Percentiles rank a stretch among this genome's conserved stretches.
These are phyloP conservation scores for Latrodectus hesperus DNA, from an alignment of 2,888 invertebrate genomes.

Conservation along the genomic window DNA sequence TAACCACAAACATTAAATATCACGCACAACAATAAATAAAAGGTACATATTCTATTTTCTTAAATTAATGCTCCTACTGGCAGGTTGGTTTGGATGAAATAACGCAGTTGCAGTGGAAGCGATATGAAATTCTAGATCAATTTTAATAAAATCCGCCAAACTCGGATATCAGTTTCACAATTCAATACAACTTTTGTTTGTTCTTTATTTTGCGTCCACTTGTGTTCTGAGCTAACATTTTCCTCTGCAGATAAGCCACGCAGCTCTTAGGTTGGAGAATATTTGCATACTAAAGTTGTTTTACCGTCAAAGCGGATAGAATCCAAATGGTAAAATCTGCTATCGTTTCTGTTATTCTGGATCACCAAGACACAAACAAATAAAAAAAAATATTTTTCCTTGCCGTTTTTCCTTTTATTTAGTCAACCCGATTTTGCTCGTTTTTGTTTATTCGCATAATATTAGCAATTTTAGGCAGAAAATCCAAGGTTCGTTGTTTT, in stretches of 20 bases:
- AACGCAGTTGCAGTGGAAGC: too few relatives aligned
- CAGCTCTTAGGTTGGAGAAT: not conserved
- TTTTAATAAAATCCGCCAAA: too few relatives aligned
- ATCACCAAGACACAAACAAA: not conserved
- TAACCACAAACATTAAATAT: too few relatives aligned
- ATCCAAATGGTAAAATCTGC: slow-evolving; percentile 25
- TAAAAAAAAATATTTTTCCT: not conserved
- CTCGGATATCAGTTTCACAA: too few relatives aligned
- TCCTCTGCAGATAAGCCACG: not conserved
- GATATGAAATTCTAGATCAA: too few relatives aligned
- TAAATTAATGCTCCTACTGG: too few relatives aligned
- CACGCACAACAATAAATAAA: too few relatives aligned
- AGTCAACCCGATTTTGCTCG: not conserved
- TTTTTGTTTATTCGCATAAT: slow-evolving; percentile 1
- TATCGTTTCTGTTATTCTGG: not conserved
- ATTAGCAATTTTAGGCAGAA: not conserved
- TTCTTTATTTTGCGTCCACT: not conserved
- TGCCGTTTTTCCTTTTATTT: not conserved
- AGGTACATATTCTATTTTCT: too few relatives aligned
- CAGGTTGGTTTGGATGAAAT: too few relatives aligned
- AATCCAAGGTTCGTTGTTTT: not conserved
- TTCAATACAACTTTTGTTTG: not conserved
- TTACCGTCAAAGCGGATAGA: slow-evolving; percentile 27
- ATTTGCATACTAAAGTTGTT: slow-evolving; percentile 41
- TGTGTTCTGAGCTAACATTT: not conserved